phyloP scores from a whole-genome alignment of 30 jellyfish, hydroid and myxozoan genomes.

The Turritopsis dohrnii region DNA sequence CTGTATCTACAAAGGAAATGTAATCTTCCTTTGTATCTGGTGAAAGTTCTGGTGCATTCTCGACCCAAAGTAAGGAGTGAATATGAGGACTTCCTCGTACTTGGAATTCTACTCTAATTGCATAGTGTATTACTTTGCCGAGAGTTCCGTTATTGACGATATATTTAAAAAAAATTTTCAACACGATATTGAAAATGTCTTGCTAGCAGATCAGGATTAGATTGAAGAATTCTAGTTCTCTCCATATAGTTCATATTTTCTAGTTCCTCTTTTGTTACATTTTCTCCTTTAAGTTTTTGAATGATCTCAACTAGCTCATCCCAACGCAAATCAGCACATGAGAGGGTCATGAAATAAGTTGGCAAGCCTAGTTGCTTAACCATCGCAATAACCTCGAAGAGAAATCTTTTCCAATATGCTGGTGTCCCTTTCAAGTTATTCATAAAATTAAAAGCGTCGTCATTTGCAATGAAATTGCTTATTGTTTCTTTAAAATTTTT shows the following conservation, averaged over 20 bases:
- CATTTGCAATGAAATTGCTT: constrained; percentile 24
- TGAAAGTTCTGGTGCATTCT: constrained; percentile 21
- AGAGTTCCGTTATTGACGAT: constrained; percentile 22
- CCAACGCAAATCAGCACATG: constrained; percentile 47
- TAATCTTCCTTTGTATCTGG: constrained; percentile 8
- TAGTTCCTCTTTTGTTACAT: neutral
- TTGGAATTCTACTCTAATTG: constrained; percentile 35
- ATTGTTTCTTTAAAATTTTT: constrained; percentile 24
- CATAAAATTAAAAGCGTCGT: constrained; percentile 28
- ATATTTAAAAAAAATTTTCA: constrained; percentile 28
- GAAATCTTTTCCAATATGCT: constrained; percentile 41
- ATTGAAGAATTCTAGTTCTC: constrained; percentile 21
- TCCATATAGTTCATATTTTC: constrained; percentile 14
- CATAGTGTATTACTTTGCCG: constrained; percentile 33
- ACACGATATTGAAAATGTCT: constrained; percentile 42
- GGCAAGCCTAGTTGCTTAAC: constrained; percentile 51
- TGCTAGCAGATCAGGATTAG: constrained; percentile 36
- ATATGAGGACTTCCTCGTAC: constrained; percentile 33
- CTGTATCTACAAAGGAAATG: constrained; percentile 7
- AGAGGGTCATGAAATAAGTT: constrained; percentile 32
- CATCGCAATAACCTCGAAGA: constrained; percentile 45
- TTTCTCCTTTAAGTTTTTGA: constrained; percentile 2
- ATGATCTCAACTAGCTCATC: constrained; percentile 13
- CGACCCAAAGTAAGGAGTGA: constrained; percentile 35
- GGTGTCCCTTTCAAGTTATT: constrained; percentile 48